Base-by-base conservation (phyloP, 2,113 vertebrate species). In the Myanophis thanlyinensis region DNA sequence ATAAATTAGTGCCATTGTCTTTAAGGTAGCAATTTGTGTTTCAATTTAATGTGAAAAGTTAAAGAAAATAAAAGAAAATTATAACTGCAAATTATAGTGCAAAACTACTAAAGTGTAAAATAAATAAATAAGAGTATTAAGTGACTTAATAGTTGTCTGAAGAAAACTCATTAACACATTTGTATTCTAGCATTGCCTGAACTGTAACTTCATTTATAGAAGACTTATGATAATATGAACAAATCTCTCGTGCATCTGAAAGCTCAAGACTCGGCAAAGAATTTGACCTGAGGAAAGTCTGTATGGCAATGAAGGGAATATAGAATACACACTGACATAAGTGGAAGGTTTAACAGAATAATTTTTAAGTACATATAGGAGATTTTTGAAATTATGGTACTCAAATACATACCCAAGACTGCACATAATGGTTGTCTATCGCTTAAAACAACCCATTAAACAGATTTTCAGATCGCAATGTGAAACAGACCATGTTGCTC, bases 91-190 rank as follows among this genome's bases (percentile, higher is more conserved):
- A 49, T 95, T 86, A 92, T 3, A 54, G 91, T 54, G 48, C 92
- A 92, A 96, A 97, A 94, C 44, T 92, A 54, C 87, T 95, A 87
- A 93, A 90, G 90, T 88, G 95, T 91, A 92, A 95, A 96, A 96
- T 95, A 94, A 95, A 92, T 35, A 73, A 40, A 73, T 73, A 73
- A 73, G 93, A 94, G 90, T 93, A 95, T 93, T 96, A 95, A 5
- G 3, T 95, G 95, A 91, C 91, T 96, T 96, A 96, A 95, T 96
- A 94, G 89, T 94, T 97, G 92, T 96, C 97, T 97, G 96, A 96
- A 95, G 93, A 93, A 95, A 94, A 90, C 92, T 97, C 93, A 96
- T 97, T 98, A 97, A 59, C 96, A 97, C 96, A 94, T 97, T 92
- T 95, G 95, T 97, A 96, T 94, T 96, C 93, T 93, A 95, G 92